Evolutionary conservation across 1,140 invertebrate species (phyloP), one percentile per base, ranked within the genome.

Genomic region (Sycophila sp.): DNA sequence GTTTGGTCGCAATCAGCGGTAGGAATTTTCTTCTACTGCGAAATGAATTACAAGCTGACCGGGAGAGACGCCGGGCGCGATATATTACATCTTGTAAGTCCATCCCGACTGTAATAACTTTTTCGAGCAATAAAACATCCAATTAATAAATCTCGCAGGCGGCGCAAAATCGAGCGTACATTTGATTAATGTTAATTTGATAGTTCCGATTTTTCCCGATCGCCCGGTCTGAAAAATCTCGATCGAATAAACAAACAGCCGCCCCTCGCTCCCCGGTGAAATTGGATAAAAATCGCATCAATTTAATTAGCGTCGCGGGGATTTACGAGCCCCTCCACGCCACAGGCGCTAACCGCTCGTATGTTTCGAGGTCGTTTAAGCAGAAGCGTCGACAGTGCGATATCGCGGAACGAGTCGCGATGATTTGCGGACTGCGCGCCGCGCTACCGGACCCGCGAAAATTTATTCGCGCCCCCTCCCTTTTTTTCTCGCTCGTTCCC

Each of bases 251-350:
- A 45, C 42, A 45, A 19, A 45, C n/a, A 10, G 38, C 2, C 13
- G n/a, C 40, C n/a, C 40, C 5, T 45, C n/a, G n/a, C n/a, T n/a
- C n/a, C n/a, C n/a, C n/a, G n/a, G n/a, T n/a, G n/a, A n/a, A 63
- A 63, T 15, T 17, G n/a, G 28, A 36, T 15, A 34, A 55, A 66
- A 49, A 38, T 30, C 0, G 47, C 38, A 19, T 68, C 53, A 49
- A 59, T 68, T 68, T 68, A 68, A 68, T 68, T 59, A 68, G 38
- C 55, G 15, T n/a, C 11, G 22, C n/a, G n/a, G n/a, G 30, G 51
- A 68, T 68, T 68, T 59, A 68, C 32, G 65, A 68, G 28, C 40
- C n/a, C 40, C 42, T 68, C 7, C 26, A 4, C 19, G 11, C 2
- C 26, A 15, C 51, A 56, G 51, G 53, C 58, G 64, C n/a, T 11